Conservation (phyloP, 2,888 invertebrate species). For the Escarpia spicata region DNA sequence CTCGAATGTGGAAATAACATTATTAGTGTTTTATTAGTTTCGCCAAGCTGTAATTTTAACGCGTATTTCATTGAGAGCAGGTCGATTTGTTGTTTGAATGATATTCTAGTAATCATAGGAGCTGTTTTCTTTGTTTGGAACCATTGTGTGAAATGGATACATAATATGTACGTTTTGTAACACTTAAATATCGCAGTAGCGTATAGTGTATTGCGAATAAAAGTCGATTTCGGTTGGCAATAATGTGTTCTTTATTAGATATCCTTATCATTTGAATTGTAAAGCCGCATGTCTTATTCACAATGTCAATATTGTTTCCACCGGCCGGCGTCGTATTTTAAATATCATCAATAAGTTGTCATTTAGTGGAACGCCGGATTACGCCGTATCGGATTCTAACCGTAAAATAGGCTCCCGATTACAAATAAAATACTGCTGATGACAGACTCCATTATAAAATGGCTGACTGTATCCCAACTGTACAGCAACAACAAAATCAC, state of each 20-base stretch:
- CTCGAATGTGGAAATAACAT: background rate
- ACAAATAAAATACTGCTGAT: too few relatives aligned
- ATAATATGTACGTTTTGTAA: background rate
- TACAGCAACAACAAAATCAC: too few relatives aligned
- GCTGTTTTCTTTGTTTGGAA: background rate
- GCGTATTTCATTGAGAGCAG: background rate
- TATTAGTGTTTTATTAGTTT: background rate
- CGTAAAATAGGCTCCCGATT: too few relatives aligned
- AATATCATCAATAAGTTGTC: too few relatives aligned
- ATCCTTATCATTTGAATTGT: background rate
- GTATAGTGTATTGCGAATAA: background rate
- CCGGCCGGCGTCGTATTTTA: too few relatives aligned
- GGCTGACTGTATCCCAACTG: too few relatives aligned
- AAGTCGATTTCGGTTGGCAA: slow-evolving; percentile 1
- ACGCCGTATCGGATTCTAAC: too few relatives aligned
- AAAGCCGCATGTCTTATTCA: background rate
- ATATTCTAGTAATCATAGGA: background rate
- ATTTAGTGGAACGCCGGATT: too few relatives aligned
- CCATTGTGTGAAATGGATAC: background rate
- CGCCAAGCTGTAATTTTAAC: background rate
- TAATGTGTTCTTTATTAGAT: background rate
- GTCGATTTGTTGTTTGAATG: background rate
- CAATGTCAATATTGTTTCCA: background rate
- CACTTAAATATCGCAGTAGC: background rate
- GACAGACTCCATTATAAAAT: too few relatives aligned